A percentile compares a stretch with the other conserved stretches of the same genome.
phyloP scores from a whole-genome alignment of 1,140 invertebrate genomes.

The Lanistes nyassanus region DNA sequence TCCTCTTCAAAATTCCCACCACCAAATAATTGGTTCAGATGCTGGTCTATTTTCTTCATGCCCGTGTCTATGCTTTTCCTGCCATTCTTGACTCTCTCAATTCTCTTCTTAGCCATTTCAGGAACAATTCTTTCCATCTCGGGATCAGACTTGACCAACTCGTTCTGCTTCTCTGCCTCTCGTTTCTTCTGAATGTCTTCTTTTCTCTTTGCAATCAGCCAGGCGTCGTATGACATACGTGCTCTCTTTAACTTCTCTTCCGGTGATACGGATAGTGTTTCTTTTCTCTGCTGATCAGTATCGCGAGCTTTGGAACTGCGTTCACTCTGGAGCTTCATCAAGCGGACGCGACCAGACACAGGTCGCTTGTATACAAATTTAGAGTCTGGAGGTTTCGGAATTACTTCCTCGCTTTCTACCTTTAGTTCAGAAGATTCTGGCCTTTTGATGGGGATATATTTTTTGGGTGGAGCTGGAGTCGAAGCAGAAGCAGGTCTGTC shows the following conservation, averaged over 20 bases:
- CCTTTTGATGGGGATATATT: slow-evolving; percentile 14
- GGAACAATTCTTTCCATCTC: slow-evolving; percentile 52
- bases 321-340: slow-evolving; percentile 41
- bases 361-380: slow-evolving; percentile 58
- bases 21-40: slow-evolving; percentile 46
- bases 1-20: slow-evolving; percentile 35
- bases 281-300: slow-evolving; percentile 17
- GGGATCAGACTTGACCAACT: slow-evolving; percentile 53
- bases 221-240: slow-evolving; percentile 57
- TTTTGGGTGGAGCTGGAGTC: not conserved
- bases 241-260: slow-evolving; percentile 37
- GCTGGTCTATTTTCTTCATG: slow-evolving; percentile 41
- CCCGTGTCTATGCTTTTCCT: slow-evolving; percentile 54
- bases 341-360: slow-evolving; percentile 50
- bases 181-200: slow-evolving; percentile 42
- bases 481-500: not conserved
- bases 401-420: not conserved
- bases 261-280: slow-evolving; percentile 14
- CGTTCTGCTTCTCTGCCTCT: slow-evolving; percentile 41
- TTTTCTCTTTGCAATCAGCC: slow-evolving; percentile 50
- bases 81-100: slow-evolving; percentile 47
- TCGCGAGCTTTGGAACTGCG: slow-evolving; percentile 22
- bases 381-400: slow-evolving; percentile 43
- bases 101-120: slow-evolving; percentile 48
- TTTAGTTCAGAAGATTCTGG: slow-evolving; percentile 10